A percentile compares a stretch with the other conserved stretches of the same genome.
These are phyloP conservation scores for Drosophila santomea DNA, from an alignment of 1,140 invertebrate genomes.

Conservation along the genomic window DNA sequence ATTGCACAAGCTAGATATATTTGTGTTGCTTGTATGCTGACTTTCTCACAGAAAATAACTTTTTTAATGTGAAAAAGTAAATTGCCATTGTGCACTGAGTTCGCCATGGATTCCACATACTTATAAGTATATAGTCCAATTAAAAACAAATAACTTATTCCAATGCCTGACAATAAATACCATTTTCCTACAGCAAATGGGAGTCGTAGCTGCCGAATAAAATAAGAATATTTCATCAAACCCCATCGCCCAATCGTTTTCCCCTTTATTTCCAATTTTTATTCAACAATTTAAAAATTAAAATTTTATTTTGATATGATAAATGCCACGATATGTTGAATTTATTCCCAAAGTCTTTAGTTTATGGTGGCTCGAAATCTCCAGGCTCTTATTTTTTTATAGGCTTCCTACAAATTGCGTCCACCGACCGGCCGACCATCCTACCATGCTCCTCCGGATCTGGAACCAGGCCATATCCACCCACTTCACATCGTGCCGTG, in stretches of 20 bases:
- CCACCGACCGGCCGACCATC: slow-evolving; percentile 9
- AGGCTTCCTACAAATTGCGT: slow-evolving; percentile 65
- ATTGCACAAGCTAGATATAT: too few species aligned
- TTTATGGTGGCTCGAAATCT: slow-evolving; percentile 50
- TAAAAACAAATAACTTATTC: background rate
- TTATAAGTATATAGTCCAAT: background rate
- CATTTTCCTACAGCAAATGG: background rate
- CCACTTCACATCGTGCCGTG: slow-evolving; percentile 23
- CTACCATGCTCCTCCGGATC: slow-evolving; percentile 23
- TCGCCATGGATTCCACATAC: too few species aligned
- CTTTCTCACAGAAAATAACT: too few species aligned
- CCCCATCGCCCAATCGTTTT: background rate
- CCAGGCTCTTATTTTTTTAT: slow-evolving; percentile 37
- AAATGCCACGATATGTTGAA: slow-evolving; percentile 78
- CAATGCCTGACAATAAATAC: background rate
- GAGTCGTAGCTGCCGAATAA: background rate
- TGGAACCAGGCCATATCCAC: slow-evolving; percentile 31
- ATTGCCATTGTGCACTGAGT: too few species aligned
- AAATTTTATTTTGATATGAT: slow-evolving; percentile 74
- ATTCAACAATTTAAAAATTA: slow-evolving; percentile 75
- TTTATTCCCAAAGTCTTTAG: slow-evolving; percentile 80
- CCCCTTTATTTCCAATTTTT: slow-evolving; percentile 25
- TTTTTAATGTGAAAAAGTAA: too few species aligned
- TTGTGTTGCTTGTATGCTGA: too few species aligned
- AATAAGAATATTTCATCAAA: slow-evolving; percentile 9